phyloP scores from a whole-genome alignment of 1,140 invertebrate genomes.

The Chrysopa pallens region DNA sequence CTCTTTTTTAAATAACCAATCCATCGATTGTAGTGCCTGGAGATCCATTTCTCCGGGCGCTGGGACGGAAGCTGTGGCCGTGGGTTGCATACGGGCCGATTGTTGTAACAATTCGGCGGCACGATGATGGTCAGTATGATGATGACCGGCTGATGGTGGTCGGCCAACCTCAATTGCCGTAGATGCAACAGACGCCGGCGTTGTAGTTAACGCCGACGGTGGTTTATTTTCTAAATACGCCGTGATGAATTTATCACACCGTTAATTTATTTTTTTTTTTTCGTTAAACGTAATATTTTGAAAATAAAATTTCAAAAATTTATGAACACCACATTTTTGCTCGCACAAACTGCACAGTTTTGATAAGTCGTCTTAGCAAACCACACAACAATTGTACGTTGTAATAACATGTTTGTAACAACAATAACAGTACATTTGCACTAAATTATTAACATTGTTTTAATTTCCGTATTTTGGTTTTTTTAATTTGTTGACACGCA shows the following conservation, averaged over 20 bases:
- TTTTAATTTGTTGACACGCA: no score
- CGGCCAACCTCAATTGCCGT: background rate
- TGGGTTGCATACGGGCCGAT: slow-evolving; percentile 45
- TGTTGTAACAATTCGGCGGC: background rate
- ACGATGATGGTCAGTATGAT: background rate
- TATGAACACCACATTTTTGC: no score
- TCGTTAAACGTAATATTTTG: background rate
- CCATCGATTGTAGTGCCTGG: slow-evolving; percentile 78
- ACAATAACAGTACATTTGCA: no score
- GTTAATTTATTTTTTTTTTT: background rate
- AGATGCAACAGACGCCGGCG: background rate
- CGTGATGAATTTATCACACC: background rate
- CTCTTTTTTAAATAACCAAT: slow-evolving; percentile 89
- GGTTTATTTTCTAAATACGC: background rate
- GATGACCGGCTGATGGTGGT: background rate
- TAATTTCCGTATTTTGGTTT: no score
- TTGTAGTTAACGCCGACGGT: background rate
- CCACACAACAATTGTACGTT: no score
- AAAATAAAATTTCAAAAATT: no score
- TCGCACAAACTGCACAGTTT: no score
- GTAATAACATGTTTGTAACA: no score
- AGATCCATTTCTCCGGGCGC: slow-evolving; percentile 60
- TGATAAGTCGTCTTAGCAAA: no score
- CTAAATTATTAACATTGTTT: no score
- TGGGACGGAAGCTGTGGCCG: slow-evolving; percentile 27